Evolutionary conservation across 64 coral and sea anemone genomes (phyloP).

Genomic region (Exaiptasia diaphana): DNA sequence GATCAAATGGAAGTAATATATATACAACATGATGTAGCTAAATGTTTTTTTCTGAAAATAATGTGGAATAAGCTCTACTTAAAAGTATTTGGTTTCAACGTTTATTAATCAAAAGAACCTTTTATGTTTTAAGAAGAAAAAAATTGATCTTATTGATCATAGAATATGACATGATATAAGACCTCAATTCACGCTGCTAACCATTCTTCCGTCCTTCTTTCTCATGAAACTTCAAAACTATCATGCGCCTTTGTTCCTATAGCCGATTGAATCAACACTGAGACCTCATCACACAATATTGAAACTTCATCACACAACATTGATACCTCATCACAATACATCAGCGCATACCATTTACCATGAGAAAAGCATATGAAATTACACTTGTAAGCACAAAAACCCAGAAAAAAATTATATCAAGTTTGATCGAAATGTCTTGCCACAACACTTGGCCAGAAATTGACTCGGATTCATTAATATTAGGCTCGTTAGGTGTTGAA

Average conservation of each 20-base stretch:
- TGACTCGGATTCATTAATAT: neutral
- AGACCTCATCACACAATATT: neutral
- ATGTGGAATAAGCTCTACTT: too few relatives aligned
- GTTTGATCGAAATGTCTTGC: neutral
- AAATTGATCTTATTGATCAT: too few relatives aligned
- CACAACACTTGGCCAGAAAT: slow-evolving; percentile 25
- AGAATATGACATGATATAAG: too few relatives aligned
- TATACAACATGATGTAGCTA: too few relatives aligned
- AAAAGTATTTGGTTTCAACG: too few relatives aligned
- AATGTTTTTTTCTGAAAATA: too few relatives aligned
- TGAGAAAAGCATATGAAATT: neutral
- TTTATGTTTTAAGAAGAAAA: too few relatives aligned
- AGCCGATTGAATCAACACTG: neutral
- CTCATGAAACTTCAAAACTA: neutral
- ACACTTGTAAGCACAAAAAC: neutral
- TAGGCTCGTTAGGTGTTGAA: neutral
- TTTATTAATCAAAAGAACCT: too few relatives aligned
- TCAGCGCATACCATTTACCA: too few relatives aligned
- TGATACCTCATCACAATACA: too few relatives aligned
- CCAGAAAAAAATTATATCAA: slow-evolving; percentile 52
- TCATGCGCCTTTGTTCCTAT: neutral
- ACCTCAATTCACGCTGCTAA: neutral
- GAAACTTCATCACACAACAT: neutral
- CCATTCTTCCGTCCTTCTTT: neutral
- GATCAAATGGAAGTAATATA: too few relatives aligned